Evolutionary conservation across 2,113 vertebrate genomes (phyloP).

Genomic region (Odobenus rosmarus): DNA sequence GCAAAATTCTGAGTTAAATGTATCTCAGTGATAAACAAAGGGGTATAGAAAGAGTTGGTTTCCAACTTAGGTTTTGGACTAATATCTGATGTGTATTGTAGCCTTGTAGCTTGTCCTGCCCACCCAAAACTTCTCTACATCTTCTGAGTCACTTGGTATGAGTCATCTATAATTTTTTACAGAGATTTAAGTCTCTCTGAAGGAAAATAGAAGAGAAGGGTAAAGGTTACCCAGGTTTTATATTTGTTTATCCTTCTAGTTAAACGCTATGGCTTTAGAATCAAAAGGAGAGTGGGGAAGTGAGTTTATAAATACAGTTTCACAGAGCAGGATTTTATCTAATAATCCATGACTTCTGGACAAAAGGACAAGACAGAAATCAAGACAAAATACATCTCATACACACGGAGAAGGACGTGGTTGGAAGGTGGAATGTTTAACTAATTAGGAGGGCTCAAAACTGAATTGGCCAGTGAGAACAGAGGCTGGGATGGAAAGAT

Average conservation of each 20-base stretch:
- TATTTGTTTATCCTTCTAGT: not conserved
- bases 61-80: not conserved
- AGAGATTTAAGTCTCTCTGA: not conserved
- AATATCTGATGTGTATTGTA: not conserved
- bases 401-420: not conserved
- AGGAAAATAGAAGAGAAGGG: slow-evolving; percentile 14
- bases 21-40: not conserved
- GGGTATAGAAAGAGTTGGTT: not conserved
- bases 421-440: not conserved
- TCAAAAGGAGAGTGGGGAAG: not conserved
- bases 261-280: not conserved
- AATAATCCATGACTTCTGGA: not conserved
- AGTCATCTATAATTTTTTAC: not conserved
- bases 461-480: not conserved
- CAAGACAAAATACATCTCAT: not conserved
- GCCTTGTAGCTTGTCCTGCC: not conserved
- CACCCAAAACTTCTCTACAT: not conserved
- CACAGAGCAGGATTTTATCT: slow-evolving; percentile 17
- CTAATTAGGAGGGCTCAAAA: not conserved
- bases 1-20: not conserved
- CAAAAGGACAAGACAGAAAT: slow-evolving; percentile 5
- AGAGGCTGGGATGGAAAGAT: not conserved
- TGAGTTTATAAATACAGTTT: not conserved
- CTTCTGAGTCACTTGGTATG: slow-evolving; percentile 6
- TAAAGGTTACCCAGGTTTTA: not conserved